phyloP scores from a whole-genome alignment of 2,888 invertebrate species.

The Drosophila prolongata region DNA sequence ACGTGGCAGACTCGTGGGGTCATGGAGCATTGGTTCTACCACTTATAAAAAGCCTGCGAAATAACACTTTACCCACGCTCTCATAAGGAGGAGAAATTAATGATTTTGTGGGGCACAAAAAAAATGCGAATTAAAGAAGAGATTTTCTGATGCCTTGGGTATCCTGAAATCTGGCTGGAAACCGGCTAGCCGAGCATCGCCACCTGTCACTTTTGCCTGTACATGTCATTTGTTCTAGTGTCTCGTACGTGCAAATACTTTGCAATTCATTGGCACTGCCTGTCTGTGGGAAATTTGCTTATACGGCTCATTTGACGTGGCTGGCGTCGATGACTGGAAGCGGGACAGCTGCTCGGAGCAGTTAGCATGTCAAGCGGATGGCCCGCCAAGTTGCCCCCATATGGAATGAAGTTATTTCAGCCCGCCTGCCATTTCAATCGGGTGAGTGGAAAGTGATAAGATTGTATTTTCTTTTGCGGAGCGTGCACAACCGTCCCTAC shows the following conservation, averaged over 20 bases:
- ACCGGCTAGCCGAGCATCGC: constrained; percentile 15
- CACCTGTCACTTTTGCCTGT: constrained; percentile 32
- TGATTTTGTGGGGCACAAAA: neutral
- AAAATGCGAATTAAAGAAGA: neutral
- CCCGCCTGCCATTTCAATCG: constrained; percentile 9
- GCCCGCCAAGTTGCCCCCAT: neutral
- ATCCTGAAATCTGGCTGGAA: constrained; percentile 17
- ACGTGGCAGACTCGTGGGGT: constrained; percentile 4
- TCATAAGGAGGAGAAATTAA: neutral
- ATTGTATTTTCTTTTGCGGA: neutral
- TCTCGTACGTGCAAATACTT: constrained; percentile 53
- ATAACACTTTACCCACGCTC: neutral
- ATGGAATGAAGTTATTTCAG: constrained; percentile 27
- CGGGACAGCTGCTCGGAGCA: constrained; percentile 37
- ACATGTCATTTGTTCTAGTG: constrained; percentile 42
- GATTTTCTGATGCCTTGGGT: neutral
- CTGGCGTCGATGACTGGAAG: constrained; percentile 40
- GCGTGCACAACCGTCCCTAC: neutral
- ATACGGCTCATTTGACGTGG: constrained; percentile 50
- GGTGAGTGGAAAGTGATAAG: neutral
- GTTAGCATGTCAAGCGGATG: constrained; percentile 44
- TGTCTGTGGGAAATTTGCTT: constrained; percentile 51
- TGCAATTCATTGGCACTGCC: constrained; percentile 51
- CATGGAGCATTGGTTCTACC: constrained; percentile 8
- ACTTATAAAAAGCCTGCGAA: constrained; percentile 5